Percentiles rank a stretch among this genome's conserved stretches.
These are phyloP conservation scores for Pristionchus mayeri DNA, from an alignment of 2,888 invertebrate genomes.

Conservation along the genomic window DNA sequence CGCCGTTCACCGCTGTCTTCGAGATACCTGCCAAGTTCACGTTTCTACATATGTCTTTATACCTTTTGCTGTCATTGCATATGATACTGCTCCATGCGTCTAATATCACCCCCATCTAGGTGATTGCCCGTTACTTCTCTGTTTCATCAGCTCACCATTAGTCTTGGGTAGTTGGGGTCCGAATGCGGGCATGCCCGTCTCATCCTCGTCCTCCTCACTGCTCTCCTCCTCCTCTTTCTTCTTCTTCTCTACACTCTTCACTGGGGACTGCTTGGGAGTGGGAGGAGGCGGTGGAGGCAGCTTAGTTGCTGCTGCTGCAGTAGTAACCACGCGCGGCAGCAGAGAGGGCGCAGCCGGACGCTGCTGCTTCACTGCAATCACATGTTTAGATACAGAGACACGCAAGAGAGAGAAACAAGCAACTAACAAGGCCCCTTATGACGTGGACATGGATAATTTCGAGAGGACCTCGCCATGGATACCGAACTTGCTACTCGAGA, in stretches of 20 bases:
- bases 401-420: not conserved
- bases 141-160: constrained; percentile 5
- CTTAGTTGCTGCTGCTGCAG: not conserved
- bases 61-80: too few relatives aligned
- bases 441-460: not conserved
- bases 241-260: not conserved
- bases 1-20: not conserved
- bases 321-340: constrained; percentile 8
- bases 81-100: too few relatives aligned
- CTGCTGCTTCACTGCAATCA: constrained; percentile 4
- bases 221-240: not conserved
- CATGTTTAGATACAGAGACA: not conserved
- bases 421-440: too few relatives aligned
- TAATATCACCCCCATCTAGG: too few relatives aligned
- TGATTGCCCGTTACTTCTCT: not conserved
- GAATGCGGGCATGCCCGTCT: not conserved
- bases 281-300: not conserved
- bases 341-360: not conserved
- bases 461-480: not conserved
- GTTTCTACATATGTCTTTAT: too few relatives aligned
- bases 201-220: not conserved
- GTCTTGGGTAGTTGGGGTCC: constrained; percentile 18
- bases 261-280: not conserved
- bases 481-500: not conserved
- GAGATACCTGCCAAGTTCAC: too few relatives aligned